Evolutionary conservation across 2,797 vertebrate genomes (phyloP), one percentile per base, ranked within the genome.

Genomic region (Anomalospiza imberbis): DNA sequence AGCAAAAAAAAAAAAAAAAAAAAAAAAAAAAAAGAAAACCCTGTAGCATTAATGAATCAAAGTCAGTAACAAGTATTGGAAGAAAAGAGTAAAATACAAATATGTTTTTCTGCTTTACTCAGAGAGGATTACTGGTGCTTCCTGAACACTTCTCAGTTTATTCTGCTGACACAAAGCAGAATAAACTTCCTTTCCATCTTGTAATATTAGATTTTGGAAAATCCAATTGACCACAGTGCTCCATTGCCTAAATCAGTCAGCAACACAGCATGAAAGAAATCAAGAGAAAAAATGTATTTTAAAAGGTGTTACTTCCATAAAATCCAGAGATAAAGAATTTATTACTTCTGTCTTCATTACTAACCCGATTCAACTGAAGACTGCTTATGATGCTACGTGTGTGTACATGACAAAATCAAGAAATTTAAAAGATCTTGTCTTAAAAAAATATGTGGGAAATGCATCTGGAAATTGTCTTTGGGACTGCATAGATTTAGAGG

Each of bases 261-360:
- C 82, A 93, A 95, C 75, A 24, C 9, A 84, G 31, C 79, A 97
- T 50, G 72, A 95, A 97, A 94, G 85, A 95, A 95, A 95, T 91
- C 80, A 96, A 97, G 85, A 71, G 47, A 67, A 73, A 96, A 78
- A 96, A 95, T 91, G 76, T 79, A 92, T 92, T 96, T 97, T 96
- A 96, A 97, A 96, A 96, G 60, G 47, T 95, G 86, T 93, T 93
- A 53, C 85, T 96, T 97, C 91, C 79, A 95, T 95, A 95, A 96
- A 97, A 97, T 82, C 83, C 94, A 96, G 91, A 95, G 79, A 96
- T 93, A 96, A 97, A 97, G 90, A 96, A 95, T 95, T 48, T 96
- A 96, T 97, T 96, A 75, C 93, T 94, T 95, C 89, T 93, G 74
- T 97, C 91, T 90, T 96, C 79, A 89, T 67, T 78, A 93, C 40